Evolutionary conservation across 2,113 vertebrate species (phyloP), one percentile per base, ranked within the genome.

Genomic region (Barbus barbus): DNA sequence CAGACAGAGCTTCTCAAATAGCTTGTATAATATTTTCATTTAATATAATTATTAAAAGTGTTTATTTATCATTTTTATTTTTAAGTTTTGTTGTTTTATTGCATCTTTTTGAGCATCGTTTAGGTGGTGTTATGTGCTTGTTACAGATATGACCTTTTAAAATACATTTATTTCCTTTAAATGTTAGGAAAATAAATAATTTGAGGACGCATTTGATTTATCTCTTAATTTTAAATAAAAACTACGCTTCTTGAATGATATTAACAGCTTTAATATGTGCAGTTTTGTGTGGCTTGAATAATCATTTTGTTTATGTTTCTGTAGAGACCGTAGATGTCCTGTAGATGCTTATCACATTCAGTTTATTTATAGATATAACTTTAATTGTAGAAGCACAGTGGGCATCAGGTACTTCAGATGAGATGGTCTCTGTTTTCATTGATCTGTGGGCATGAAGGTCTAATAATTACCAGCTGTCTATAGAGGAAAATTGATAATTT

Each of bases 381-480:
- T 73, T 46, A 44, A 44, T 46, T 24, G 6, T 73, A 44, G n/a
- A 44, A 73, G 22, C 69, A 72, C 11, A 73, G 69, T 26, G 38
- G 13, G 11, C 69, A 26, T 44, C 38, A 16, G 38, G 65, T 69
- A 38, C 65, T 38, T 38, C 20, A 69, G 48, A 31, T 77, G 75
- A n/a, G 18, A 56, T 36, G 48, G 12, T 14, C 22, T 60, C 13
- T 36, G 5, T 58, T 61, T 41, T 24, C 56, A 61, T 60, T 61
- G 33, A 60, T 78, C 20, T 18, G 33, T 41, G 51, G 20, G 51
- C 48, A n/a, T 36, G 75, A 41, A 60, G 12, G n/a, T 77, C 48
- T 60, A 78, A 78, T 61, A 63, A 67, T 67, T 46, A 13, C 41
- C 38, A 31, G 14, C 60, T 80, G 78, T 46, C 8, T 22, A n/a